Percentiles rank a stretch among this genome's conserved stretches.
These are phyloP conservation scores for Melipona beecheii DNA, from an alignment of 2,888 invertebrate species.

Conservation along the genomic window DNA sequence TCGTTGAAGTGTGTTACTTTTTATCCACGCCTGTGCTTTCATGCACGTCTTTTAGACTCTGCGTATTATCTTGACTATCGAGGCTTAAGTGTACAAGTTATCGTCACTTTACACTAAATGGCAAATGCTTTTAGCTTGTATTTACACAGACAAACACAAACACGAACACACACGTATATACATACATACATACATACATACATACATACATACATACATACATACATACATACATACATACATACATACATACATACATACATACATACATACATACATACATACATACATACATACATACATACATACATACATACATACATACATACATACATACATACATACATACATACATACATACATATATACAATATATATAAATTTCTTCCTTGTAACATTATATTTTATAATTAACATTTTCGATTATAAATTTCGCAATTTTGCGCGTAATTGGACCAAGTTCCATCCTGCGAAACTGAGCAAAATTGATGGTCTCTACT, in stretches of 20 bases:
- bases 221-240: too few species aligned
- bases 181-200: too few species aligned
- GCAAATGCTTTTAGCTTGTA: conserved; percentile 45
- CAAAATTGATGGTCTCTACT: conserved; percentile 34
- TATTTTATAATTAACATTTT: conserved; percentile 1
- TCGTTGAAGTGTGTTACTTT: conserved; percentile 69
- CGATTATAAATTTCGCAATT: conserved; percentile 20
- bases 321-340: too few species aligned
- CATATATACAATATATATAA: background rate
- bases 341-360: too few species aligned
- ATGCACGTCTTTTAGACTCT: conserved; percentile 74
- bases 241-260: too few species aligned
- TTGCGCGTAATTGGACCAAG: conserved; percentile 52
- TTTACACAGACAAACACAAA: background rate
- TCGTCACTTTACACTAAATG: conserved; percentile 77
- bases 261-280: too few species aligned
- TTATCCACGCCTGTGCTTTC: conserved; percentile 73
- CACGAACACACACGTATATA: background rate
- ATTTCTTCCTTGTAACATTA: conserved; percentile 5
- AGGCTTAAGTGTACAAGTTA: conserved; percentile 77
- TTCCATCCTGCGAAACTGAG: conserved; percentile 26
- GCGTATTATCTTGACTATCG: conserved; percentile 72
- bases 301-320: background rate
- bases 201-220: too few species aligned
- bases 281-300: background rate